phyloP scores from a whole-genome alignment of 2,797 vertebrate species.

The Alectoris magna region DNA sequence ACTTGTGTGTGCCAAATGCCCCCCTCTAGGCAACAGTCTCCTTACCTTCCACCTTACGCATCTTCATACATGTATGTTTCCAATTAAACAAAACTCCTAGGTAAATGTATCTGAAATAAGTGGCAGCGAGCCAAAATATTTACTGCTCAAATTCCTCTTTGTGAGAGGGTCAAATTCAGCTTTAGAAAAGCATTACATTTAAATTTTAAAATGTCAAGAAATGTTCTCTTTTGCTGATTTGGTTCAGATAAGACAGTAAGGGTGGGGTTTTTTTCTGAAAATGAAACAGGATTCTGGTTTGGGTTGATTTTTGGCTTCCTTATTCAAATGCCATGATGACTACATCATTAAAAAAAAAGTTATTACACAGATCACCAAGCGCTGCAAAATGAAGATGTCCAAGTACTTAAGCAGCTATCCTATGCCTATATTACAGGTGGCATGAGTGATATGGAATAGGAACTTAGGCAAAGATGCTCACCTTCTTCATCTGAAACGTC shows the following conservation, averaged over 20 bases:
- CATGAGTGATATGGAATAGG: accelerated
- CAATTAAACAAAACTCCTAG: background rate
- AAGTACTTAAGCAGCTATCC: background rate
- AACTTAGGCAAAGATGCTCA: slow-evolving; percentile 71
- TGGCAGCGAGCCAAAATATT: background rate
- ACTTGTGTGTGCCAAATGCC: background rate
- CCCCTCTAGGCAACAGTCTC: background rate
- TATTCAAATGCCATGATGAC: background rate
- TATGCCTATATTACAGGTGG: background rate
- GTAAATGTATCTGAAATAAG: background rate
- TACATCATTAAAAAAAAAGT: background rate
- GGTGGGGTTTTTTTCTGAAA: background rate
- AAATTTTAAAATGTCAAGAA: background rate
- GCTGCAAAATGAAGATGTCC: background rate
- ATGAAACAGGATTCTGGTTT: background rate
- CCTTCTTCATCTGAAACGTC: slow-evolving; percentile 99
- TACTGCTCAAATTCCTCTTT: background rate
- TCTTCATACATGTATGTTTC: background rate
- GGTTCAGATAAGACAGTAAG: background rate
- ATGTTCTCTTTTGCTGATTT: background rate
- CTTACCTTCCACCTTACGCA: background rate
- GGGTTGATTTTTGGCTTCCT: background rate
- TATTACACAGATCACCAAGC: background rate
- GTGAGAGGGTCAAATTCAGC: background rate
- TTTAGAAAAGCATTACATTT: background rate